These are phyloP conservation scores for Macrophya annulata DNA, from an alignment of 2,888 invertebrate species.

Conservation along the genomic window DNA sequence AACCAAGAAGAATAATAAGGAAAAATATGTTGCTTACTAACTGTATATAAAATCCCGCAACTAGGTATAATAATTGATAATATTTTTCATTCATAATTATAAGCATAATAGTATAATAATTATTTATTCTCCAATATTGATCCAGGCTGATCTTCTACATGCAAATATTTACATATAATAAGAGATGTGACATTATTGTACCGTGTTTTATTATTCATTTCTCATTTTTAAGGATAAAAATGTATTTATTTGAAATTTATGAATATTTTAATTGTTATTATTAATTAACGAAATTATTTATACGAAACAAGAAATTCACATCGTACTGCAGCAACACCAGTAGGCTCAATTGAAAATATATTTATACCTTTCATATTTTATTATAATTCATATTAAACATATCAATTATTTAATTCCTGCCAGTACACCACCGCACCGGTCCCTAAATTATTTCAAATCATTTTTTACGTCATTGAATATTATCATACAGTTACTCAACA, in stretches of 20 bases:
- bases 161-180: slow-evolving; percentile 31
- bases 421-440: background rate
- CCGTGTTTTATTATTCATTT: background rate
- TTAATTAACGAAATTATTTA: background rate
- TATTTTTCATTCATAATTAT: too few relatives aligned
- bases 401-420: background rate
- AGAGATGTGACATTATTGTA: slow-evolving; percentile 11
- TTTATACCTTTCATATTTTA: background rate
- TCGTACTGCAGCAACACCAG: background rate
- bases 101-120: background rate
- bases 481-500: background rate
- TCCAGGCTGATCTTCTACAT: slow-evolving; percentile 14
- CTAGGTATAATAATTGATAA: too few relatives aligned
- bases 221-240: background rate
- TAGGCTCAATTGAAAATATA: slow-evolving; percentile 41
- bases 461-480: background rate
- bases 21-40: too few relatives aligned
- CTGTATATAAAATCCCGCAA: too few relatives aligned
- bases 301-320: slow-evolving; percentile 7
- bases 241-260: background rate
- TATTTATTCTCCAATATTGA: slow-evolving; percentile 1
- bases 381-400: background rate
- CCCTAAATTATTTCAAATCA: background rate
- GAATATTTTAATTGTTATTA: background rate
- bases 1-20: too few relatives aligned